These are phyloP conservation scores for Dromius quadrimaculatus DNA, from an alignment of 2,888 invertebrate species.

Conservation along the genomic window DNA sequence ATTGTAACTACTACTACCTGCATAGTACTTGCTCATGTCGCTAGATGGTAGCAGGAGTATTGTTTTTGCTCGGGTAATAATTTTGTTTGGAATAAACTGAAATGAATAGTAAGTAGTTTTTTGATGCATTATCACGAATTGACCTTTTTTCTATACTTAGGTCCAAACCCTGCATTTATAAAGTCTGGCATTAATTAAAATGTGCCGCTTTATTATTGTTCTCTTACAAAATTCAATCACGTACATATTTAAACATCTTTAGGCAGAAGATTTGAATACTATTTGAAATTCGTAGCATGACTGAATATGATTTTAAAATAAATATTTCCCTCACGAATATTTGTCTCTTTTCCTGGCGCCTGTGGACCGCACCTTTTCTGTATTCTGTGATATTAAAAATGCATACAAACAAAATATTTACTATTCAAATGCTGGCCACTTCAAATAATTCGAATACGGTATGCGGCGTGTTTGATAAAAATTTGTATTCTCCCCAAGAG, in stretches of 20 bases:
- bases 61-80: neutral
- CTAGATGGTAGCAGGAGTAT: neutral
- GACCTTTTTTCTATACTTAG: too few species aligned
- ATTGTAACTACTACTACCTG: neutral
- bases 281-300: neutral
- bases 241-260: slow-evolving; percentile 2
- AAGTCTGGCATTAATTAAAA: too few species aligned
- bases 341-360: slow-evolving; percentile 10
- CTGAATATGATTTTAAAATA: slow-evolving; percentile 11
- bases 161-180: too few species aligned
- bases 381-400: slow-evolving; percentile 20
- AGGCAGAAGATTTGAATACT: neutral
- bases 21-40: neutral
- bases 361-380: neutral
- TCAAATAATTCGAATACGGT: too few species aligned
- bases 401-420: slow-evolving; percentile 31
- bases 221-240: too few species aligned
- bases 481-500: slow-evolving; percentile 7
- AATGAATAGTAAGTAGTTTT: too few species aligned
- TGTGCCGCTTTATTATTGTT: too few species aligned
- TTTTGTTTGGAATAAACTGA: neutral
- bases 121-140: too few species aligned
- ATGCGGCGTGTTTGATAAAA: neutral
- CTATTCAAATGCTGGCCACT: slow-evolving; percentile 13
- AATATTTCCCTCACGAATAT: slow-evolving; percentile 19